Conservation (phyloP, 1,140 invertebrate species). For the Apolygus lucorum region DNA sequence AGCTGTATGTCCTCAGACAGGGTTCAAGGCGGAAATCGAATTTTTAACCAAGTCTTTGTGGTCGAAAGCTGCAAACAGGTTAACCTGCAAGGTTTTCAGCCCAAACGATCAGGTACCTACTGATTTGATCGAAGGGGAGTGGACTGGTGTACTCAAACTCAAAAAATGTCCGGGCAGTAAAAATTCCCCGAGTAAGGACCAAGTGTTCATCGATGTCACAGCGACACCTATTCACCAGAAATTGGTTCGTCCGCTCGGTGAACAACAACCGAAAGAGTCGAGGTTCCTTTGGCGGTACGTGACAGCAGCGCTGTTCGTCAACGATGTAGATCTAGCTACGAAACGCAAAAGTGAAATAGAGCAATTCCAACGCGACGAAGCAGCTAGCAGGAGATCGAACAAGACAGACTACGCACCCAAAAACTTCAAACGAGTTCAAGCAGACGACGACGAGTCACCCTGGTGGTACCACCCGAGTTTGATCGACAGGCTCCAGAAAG, state of each 20-base stretch:
- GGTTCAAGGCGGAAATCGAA: constrained; percentile 1
- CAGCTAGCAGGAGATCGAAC: neutral
- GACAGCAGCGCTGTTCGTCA: neutral
- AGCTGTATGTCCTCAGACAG: neutral
- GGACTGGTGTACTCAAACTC: neutral
- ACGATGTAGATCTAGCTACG: neutral
- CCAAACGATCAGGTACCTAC: neutral
- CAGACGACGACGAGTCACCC: neutral
- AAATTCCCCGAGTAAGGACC: neutral
- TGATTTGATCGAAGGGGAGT: neutral
- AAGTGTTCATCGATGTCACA: neutral
- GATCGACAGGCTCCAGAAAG: neutral
- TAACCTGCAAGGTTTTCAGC: neutral
- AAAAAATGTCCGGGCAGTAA: neutral
- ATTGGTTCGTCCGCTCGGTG: neutral
- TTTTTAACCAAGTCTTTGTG: neutral
- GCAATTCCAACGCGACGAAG: neutral
- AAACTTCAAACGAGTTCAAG: neutral
- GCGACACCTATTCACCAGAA: neutral
- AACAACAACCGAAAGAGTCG: neutral
- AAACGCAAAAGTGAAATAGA: neutral
- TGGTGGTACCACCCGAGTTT: constrained; percentile 4
- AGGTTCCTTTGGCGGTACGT: neutral
- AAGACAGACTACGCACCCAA: neutral
- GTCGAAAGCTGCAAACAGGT: neutral